Percentiles rank a stretch among this genome's conserved stretches.
These are phyloP conservation scores for Enoplosus armatus DNA, from an alignment of 2,797 vertebrate species.

Conservation along the genomic window DNA sequence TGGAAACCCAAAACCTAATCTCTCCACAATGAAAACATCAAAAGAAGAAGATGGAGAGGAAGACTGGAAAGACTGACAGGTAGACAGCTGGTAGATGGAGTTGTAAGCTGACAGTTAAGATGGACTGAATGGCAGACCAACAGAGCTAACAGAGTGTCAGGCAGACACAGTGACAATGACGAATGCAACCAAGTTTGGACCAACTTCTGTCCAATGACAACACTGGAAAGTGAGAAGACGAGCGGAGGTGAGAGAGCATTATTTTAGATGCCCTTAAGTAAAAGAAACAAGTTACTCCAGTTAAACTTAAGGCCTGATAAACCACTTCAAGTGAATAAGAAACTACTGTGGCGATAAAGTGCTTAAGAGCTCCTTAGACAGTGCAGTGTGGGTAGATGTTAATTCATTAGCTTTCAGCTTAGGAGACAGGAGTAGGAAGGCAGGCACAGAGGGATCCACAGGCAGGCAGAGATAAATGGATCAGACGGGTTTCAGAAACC, in stretches of 20 bases:
- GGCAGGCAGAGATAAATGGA: slow-evolving; percentile 63
- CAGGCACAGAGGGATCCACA: slow-evolving; percentile 51
- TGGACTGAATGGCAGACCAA: background rate
- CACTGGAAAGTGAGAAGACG: background rate
- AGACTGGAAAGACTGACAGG: slow-evolving; percentile 8
- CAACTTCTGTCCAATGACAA: slow-evolving; percentile 20
- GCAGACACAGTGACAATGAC: slow-evolving; percentile 19
- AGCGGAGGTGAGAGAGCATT: slow-evolving; percentile 2
- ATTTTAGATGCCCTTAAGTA: slow-evolving; percentile 10
- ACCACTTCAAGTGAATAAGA: slow-evolving; percentile 43
- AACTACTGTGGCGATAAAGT: slow-evolving; percentile 50
- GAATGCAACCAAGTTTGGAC: slow-evolving; percentile 6
- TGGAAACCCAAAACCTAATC: background rate
- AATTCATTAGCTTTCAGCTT: slow-evolving; percentile 67
- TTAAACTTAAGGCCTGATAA: slow-evolving; percentile 41
- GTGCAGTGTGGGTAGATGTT: slow-evolving; percentile 52
- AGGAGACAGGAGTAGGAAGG: slow-evolving; percentile 38
- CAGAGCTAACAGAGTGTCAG: slow-evolving; percentile 16
- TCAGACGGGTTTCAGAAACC: slow-evolving; percentile 36
- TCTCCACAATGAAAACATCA: background rate
- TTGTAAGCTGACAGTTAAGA: slow-evolving; percentile 19
- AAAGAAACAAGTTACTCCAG: slow-evolving; percentile 23
- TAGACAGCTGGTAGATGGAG: slow-evolving; percentile 15
- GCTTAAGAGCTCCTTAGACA: slow-evolving; percentile 54
- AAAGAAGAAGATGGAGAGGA: background rate